Percentiles rank a stretch among this genome's conserved stretches.
phyloP scores from a whole-genome alignment of 2,113 vertebrate genomes.

The Rhinolophus sinicus region DNA sequence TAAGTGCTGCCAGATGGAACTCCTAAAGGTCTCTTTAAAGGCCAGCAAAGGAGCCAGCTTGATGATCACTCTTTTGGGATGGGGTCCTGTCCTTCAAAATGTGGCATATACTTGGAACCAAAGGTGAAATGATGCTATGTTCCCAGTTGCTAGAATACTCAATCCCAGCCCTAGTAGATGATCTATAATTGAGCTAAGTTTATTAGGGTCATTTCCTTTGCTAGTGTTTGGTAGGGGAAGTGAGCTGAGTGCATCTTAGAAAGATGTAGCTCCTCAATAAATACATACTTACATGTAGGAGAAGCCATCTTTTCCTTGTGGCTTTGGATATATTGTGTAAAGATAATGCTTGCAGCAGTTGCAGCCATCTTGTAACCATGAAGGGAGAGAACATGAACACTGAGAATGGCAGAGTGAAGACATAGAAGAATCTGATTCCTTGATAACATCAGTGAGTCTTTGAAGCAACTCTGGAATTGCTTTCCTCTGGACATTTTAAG shows the following conservation, averaged over 20 bases:
- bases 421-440: neutral
- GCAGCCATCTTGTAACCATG: neutral
- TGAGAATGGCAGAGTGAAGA: neutral
- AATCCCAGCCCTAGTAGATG: neutral
- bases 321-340: neutral
- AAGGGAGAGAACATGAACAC: neutral
- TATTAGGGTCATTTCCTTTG: neutral
- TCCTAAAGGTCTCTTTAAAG: neutral
- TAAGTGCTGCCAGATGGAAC: neutral
- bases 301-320: neutral
- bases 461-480: neutral
- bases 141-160: neutral
- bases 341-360: neutral
- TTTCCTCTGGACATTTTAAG: neutral
- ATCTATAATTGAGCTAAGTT: neutral
- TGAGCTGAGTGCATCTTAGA: neutral
- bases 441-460: neutral
- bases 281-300: neutral
- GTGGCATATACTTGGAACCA: neutral
- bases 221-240: neutral
- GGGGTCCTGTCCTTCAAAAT: neutral
- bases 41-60: neutral
- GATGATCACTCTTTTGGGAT: neutral
- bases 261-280: neutral
- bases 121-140: neutral